Base-by-base conservation (phyloP, 2,113 vertebrate genomes). In the Equus quagga region DNA sequence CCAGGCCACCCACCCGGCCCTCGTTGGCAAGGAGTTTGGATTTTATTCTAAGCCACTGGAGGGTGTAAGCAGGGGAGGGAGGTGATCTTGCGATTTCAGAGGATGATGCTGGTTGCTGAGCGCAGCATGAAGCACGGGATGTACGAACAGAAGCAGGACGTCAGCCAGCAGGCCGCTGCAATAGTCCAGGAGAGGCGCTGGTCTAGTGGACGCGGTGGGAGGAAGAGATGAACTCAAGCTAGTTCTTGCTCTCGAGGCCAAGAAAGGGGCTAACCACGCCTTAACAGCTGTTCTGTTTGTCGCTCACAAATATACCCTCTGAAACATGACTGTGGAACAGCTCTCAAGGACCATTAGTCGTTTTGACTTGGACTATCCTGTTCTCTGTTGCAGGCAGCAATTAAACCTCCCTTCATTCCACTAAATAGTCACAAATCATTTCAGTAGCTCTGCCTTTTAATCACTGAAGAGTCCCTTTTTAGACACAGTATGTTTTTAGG, bases 141-240 rank as follows among this genome's bases (percentile, higher is more conserved):
- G 1, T 36, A 36, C 0, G 2, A 19, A 6, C 3, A 19, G 78
- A 78, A 65, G 60, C 11, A 23, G 15, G 28, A 6, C 2, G 28
- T n/a, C 18, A 64, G 80, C 49, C 15, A 46, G 67, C 11, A 73
- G 76, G 26, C 33, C 41, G 46, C 23, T 5, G 23, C 4, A 33
- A 6, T 17, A 44, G 49, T 69, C 36, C 46, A 7, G 60, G 23
- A 65, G 54, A n/a, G 54, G 23, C 23, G 76, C 58, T 17, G 56
- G 51, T 7, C 21, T 0, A 5, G 26, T 33, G 41, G n/a, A 36
- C 3, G 60, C 6, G 85, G 10, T 28, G 56, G 8, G 21, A 7
- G 62, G 51, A 87, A 46, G 58, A 81, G 31, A 89, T 31, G 64
- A 76, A 19, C 70, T 44, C 36, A 58, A 85, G 85, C 15, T 44